Conservation (phyloP, 2,113 vertebrate species). For the Cochlearius cochlearius region DNA sequence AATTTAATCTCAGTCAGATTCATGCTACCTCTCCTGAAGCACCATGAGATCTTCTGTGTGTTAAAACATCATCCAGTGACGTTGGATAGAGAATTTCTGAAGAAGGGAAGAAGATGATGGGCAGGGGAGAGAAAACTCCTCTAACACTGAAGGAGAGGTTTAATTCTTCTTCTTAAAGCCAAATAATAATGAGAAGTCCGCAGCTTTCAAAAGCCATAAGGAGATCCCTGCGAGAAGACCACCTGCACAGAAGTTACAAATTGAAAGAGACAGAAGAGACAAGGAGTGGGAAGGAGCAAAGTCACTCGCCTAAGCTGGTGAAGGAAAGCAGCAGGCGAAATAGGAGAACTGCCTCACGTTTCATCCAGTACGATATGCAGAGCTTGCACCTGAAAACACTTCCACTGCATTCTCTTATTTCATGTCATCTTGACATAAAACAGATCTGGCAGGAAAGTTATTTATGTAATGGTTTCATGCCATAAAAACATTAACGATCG, state of each 20-base stretch:
- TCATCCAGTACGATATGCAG: not conserved
- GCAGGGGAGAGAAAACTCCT: not conserved
- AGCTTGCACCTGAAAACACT: slow-evolving; percentile 4
- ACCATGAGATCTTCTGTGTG: not conserved
- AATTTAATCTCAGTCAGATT: not conserved
- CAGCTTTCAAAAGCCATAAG: not conserved
- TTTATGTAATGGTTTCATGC: not conserved
- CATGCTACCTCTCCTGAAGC: not conserved
- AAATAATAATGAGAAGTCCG: not conserved
- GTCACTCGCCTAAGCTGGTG: not conserved
- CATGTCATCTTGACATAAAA: not conserved
- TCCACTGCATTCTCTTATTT: not conserved
- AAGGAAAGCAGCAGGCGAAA: not conserved
- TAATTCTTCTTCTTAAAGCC: not conserved
- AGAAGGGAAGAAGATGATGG: not conserved
- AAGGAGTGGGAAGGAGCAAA: not conserved
- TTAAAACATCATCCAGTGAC: not conserved
- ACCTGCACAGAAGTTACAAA: not conserved
- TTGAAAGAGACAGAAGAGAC: not conserved
- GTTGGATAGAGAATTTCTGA: not conserved
- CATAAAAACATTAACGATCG: not conserved
- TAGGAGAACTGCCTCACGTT: not conserved
- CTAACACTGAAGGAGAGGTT: not conserved
- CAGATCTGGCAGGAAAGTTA: not conserved
- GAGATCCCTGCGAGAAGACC: not conserved